Evolutionary conservation across 2,888 invertebrate species (phyloP), one percentile per base, ranked within the genome.

Genomic region (Protophormia terraenovae): DNA sequence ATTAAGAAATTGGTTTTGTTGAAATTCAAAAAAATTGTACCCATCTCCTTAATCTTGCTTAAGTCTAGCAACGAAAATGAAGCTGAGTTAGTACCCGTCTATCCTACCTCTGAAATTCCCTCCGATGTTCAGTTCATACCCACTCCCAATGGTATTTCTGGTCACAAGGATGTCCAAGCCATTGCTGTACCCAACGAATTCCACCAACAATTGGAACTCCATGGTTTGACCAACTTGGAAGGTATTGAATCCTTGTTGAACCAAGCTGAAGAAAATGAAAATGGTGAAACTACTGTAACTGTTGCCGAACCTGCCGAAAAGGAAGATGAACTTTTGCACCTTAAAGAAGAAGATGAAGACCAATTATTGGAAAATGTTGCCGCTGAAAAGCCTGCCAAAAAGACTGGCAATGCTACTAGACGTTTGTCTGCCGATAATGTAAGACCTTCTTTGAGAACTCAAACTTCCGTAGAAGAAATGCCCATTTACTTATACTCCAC

Each of bases 11-110:
- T 91, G 84, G 90, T 92, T 32, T 83, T 91, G 79, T 86, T 91
- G 29, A 91, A 92, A 77, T 90, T 91, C 84, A 91, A 91, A 82
- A 91, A 90, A 81, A 89, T 92, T 47, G 86, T 90, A 8, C 92
- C 92, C 29, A 90, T 91, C 53, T 90, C 91, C 0, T 72, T 91
- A 80, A 90, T 91, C 60, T 88, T 92, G 55, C 86, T 91, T 1
- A 89, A 88, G 80, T 89, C 91, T 0, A 89, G 87, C 86, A 90
- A 91, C 24, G 91, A 90, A 62, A 91, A 89, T 16, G 91, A 91
- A 58, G 90, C 90, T 5, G 91, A 91, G 67, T 83, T 91, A 81
- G 91, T 91, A 77, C 91, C 92, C 0, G 90, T 92, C 3, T 91
- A 91, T n/a, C 89, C 91, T 27, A 90, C 89, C 1, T 89, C 90